Evolutionary conservation across 1,140 invertebrate genomes (phyloP).

Genomic region (Hylaeus anthracinus): DNA sequence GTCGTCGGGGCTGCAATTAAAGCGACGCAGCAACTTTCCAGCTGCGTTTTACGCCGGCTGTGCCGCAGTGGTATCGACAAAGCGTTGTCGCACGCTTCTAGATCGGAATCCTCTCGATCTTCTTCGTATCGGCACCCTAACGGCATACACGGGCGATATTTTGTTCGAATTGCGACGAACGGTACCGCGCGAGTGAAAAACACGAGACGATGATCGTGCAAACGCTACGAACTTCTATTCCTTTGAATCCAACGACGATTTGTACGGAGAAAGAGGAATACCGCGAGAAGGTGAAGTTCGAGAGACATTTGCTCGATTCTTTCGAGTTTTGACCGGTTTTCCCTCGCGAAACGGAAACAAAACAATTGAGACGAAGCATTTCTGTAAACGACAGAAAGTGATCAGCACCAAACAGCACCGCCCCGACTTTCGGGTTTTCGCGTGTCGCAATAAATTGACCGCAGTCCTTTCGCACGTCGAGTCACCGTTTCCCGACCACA

Average conservation of each 20-base stretch:
- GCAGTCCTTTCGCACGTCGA: background rate
- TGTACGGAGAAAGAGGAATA: too few relatives aligned
- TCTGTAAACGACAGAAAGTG: background rate
- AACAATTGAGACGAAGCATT: conserved; percentile 37
- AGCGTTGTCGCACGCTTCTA: conserved; percentile 1
- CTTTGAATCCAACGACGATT: too few relatives aligned
- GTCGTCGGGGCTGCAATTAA: conserved; percentile 49
- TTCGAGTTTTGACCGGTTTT: background rate
- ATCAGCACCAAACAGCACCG: background rate
- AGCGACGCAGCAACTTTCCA: conserved; percentile 39
- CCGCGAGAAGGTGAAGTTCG: too few relatives aligned
- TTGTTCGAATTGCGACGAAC: too few relatives aligned
- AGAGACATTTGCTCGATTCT: too few relatives aligned
- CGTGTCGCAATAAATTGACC: conserved; percentile 24
- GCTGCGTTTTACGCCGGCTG: conserved; percentile 24
- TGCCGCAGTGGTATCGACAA: conserved; percentile 55
- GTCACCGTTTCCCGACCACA: too few relatives aligned
- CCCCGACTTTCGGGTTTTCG: background rate
- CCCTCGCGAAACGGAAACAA: conserved; percentile 6
- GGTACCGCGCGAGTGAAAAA: too few relatives aligned
- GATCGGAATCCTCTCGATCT: too few relatives aligned
- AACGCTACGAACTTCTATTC: too few relatives aligned
- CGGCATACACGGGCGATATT: too few relatives aligned
- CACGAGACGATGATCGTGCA: too few relatives aligned
- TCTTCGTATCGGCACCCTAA: too few relatives aligned